phyloP scores from a whole-genome alignment of 2,113 vertebrate species.

The human (Homo sapiens) region GRCh38 chrX:121645501-121646000 shows the following conservation, averaged over 20 bases:
- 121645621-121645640: neutral
- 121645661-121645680: neutral
- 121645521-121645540: neutral
- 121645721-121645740: slow-evolving; percentile 9
- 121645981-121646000: slow-evolving; percentile 72
- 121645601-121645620: slow-evolving; percentile 23
- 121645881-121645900: neutral
- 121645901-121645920: slow-evolving; percentile 63
- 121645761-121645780: slow-evolving; percentile 18
- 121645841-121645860: neutral
- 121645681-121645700: neutral
- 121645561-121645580: neutral
- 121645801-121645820: slow-evolving; percentile 7
- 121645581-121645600: slow-evolving; percentile 18
- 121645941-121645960: slow-evolving; percentile 63
- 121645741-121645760: slow-evolving; percentile 30
- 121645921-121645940: slow-evolving; percentile 74
- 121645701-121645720: slow-evolving; percentile 29
- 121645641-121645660: neutral
- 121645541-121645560: neutral
- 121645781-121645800: slow-evolving; percentile 2
- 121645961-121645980: slow-evolving; percentile 50
- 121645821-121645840: slow-evolving; percentile 27
- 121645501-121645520: slow-evolving; percentile 40
- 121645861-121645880: neutral